Percentiles rank a stretch among this genome's conserved stretches.
Conservation (phyloP, 2,797 vertebrate genomes). For the Eremophila alpestris region DNA sequence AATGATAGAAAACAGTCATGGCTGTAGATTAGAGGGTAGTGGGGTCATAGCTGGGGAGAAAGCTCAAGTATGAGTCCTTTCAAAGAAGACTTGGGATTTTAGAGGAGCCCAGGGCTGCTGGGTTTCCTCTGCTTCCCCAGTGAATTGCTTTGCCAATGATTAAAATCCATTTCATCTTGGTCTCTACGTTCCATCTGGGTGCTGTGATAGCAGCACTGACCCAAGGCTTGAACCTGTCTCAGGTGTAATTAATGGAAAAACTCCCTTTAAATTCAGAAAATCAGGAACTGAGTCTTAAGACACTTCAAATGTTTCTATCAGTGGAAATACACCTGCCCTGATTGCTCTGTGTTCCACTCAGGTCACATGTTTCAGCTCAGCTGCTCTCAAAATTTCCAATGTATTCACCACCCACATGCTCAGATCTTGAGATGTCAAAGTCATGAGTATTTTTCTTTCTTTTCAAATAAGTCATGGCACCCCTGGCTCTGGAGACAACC, state of each 20-base stretch:
- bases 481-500: not conserved
- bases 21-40: not conserved
- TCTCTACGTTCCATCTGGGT: not conserved
- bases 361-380: slow-evolving; percentile 36
- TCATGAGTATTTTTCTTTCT: slow-evolving; percentile 3
- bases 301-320: not conserved
- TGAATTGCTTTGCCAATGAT: not conserved
- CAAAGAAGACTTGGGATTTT: not conserved
- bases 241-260: not conserved
- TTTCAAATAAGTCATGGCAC: not conserved
- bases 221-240: not conserved
- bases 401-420: slow-evolving; percentile 12
- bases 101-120: not conserved
- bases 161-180: not conserved
- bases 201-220: not conserved
- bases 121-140: not conserved
- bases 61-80: not conserved
- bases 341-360: not conserved
- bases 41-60: not conserved
- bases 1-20: not conserved
- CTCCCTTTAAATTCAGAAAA: not conserved
- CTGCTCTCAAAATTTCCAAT: not conserved
- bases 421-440: not conserved
- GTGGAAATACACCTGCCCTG: not conserved
- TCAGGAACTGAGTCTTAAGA: not conserved